Conservation (phyloP, 2,888 invertebrate genomes). For the Oscheius sp. region DNA sequence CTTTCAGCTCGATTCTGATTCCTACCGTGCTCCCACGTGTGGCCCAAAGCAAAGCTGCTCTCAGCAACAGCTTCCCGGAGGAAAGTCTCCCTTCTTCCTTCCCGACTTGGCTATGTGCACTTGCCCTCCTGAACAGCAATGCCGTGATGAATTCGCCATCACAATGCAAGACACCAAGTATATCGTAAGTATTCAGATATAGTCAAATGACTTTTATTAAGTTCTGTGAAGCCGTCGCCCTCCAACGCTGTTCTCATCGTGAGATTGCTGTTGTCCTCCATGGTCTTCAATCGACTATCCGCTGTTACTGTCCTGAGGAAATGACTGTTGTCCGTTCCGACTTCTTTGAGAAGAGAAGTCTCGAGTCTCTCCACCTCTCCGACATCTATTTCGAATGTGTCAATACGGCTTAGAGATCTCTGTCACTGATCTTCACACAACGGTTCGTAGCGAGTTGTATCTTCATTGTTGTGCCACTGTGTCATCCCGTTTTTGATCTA, state of each 20-base stretch:
- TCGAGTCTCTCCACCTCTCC: too few species aligned
- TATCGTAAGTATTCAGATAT: not conserved
- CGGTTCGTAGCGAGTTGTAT: too few species aligned
- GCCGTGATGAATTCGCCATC: not conserved
- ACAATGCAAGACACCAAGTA: not conserved
- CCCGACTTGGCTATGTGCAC: not conserved
- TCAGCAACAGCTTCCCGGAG: not conserved
- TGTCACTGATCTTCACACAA: too few species aligned
- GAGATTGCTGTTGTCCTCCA: not conserved
- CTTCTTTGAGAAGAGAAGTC: too few species aligned
- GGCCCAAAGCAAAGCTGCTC: not conserved
- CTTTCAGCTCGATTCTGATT: not conserved
- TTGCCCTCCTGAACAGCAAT: not conserved
- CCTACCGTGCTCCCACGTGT: not conserved
- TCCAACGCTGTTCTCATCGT: not conserved
- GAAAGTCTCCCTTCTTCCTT: too few species aligned
- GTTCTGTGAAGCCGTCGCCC: slow-evolving; percentile 3
- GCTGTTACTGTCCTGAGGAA: not conserved
- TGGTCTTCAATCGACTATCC: not conserved
- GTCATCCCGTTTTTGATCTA: too few species aligned
- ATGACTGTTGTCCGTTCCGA: not conserved
- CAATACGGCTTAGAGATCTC: too few species aligned
- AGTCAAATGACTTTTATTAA: too few species aligned
- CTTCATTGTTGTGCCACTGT: too few species aligned
- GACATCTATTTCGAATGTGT: too few species aligned